Evolutionary conservation across 1,140 invertebrate species (phyloP), one percentile per base, ranked within the genome.

Genomic region (Zelostemma sp.): DNA sequence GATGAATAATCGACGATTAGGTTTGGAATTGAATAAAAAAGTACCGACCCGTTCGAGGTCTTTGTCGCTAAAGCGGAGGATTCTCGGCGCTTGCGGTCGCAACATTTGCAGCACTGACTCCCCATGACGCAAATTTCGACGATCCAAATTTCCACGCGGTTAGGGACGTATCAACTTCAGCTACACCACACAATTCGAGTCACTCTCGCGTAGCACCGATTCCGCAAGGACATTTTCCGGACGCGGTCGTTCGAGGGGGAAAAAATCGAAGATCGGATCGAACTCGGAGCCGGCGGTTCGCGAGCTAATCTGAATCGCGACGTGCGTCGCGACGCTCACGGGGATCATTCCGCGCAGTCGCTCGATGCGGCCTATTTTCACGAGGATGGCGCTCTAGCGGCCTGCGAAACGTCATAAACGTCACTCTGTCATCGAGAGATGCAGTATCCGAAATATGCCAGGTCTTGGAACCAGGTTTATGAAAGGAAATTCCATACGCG

Each of bases 21-120:
- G 25, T 4, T 8, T 4, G 8, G 25, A 28, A 28, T 28, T 8
- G 3, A 28, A 8, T 28, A 11, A 8, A 11, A 21, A 48, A 48
- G 17, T 64, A 73, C 64, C 6, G 75, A 76, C 64, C 72, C 70
- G 9, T 80, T 72, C 6, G 66, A 51, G 6, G 73, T 75, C 56
- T 47, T 67, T 69, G 49, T 60, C 49, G 50, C 49, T 67, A 59
- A 59, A 31, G 79, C 68, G 0, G 63, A 14, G 3, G 68, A 74
- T 49, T 82, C 81, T 54, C 84, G 84, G 49, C 80, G 80, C 25
- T 86, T 84, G 53, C 81, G 75, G 58, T 86, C 71, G 65, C 75
- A 77, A 54, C 76, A 78, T 68, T 74, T 87, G 77, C 87, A 88
- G 62, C 87, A 88, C 60, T 88, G 84, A 76, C 84, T 87, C 45